A percentile compares a stretch with the other conserved stretches of the same genome.
Evolutionary conservation across 2,888 invertebrate genomes (phyloP).

Genomic region (Deilephila elpenor): DNA sequence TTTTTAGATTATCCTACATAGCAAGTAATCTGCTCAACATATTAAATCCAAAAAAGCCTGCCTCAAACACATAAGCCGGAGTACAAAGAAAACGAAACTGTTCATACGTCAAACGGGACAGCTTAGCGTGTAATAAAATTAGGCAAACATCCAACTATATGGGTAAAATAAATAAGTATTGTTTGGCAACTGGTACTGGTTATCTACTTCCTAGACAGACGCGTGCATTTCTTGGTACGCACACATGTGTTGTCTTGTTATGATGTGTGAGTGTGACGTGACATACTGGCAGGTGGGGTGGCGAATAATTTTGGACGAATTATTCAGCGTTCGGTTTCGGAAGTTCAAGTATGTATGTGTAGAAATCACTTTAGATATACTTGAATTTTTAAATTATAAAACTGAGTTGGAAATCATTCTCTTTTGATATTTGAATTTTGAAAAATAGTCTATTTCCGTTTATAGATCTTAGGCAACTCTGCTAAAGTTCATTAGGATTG

Average conservation of each 20-base stretch:
- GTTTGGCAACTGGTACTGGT: slow-evolving; percentile 32
- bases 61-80: background rate
- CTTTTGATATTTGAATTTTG: too few species aligned
- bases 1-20: background rate
- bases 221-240: slow-evolving; percentile 18
- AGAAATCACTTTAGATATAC: background rate
- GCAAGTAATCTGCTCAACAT: background rate
- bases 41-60: too few species aligned
- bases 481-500: too few species aligned
- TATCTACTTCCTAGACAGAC: slow-evolving; percentile 10
- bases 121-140: slow-evolving; percentile 44
- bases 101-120: slow-evolving; percentile 22
- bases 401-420: too few species aligned
- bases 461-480: too few species aligned
- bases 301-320: background rate
- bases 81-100: slow-evolving; percentile 28
- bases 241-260: slow-evolving; percentile 6
- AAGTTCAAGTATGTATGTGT: background rate
- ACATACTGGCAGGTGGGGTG: background rate
- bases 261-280: background rate
- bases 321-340: background rate
- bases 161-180: slow-evolving; percentile 43
- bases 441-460: too few species aligned
- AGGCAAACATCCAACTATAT: slow-evolving; percentile 55
- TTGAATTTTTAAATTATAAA: too few species aligned